Evolutionary conservation across 1,140 invertebrate genomes (phyloP).

Genomic region (Leptinotarsa lineolata): DNA sequence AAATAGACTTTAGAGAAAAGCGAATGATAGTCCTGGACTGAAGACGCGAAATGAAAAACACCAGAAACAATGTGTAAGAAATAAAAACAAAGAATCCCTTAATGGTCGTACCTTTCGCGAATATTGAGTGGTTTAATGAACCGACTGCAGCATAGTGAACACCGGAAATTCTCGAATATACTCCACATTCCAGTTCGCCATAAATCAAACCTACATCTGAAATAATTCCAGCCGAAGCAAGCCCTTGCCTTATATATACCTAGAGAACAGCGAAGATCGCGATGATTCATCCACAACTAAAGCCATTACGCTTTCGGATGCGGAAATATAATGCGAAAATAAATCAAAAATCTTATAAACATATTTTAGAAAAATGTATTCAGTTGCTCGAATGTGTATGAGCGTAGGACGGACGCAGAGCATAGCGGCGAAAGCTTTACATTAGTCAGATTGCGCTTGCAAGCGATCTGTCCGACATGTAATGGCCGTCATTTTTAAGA

Average conservation of each 20-base stretch:
- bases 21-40: too few relatives aligned
- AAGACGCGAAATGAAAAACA: too few relatives aligned
- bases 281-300: conserved; percentile 41
- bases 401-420: conserved; percentile 33
- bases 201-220: conserved; percentile 23
- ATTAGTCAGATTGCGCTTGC: conserved; percentile 53
- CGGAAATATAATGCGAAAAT: conserved; percentile 41
- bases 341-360: conserved; percentile 51
- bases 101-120: too few relatives aligned
- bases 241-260: conserved; percentile 8
- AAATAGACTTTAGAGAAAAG: too few relatives aligned
- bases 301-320: conserved; percentile 33
- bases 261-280: conserved; percentile 31
- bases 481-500: conserved; percentile 55
- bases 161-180: background rate
- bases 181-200: background rate
- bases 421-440: conserved; percentile 39
- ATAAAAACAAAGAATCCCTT: too few relatives aligned
- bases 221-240: conserved; percentile 18
- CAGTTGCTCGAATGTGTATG: conserved; percentile 36
- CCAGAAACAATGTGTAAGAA: too few relatives aligned
- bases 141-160: background rate
- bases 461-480: conserved; percentile 50
- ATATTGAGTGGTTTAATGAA: too few relatives aligned
- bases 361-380: conserved; percentile 50